Base-by-base conservation (phyloP, 2,113 vertebrate species). In the Microtus montanus region DNA sequence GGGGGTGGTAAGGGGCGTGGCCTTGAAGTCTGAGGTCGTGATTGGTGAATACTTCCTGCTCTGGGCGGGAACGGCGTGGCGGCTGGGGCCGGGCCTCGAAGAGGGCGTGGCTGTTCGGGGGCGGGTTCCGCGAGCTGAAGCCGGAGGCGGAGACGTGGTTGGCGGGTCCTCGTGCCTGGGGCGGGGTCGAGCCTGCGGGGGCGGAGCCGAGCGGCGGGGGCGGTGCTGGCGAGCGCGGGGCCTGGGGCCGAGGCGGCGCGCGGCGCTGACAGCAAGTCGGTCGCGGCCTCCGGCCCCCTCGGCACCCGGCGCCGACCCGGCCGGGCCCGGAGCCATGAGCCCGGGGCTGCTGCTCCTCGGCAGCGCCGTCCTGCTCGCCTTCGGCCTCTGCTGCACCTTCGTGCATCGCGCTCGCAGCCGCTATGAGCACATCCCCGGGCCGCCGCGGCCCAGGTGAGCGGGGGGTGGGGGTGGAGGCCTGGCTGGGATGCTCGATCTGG, bases 361-460 rank as follows among this genome's bases (percentile, higher is more conserved):
- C 84, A 90, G 83, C 7, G 87, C 97, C 30, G 24, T 20, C 26
- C 83, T 98, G 6, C 92, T 98, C 87, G 96, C 91, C 41, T 91
- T 98, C 35, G 75, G 95, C 6, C 95, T 98, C 61, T 98, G 97
- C 95, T 98, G 98, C 97, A 97, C 98, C 97, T 99, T 98, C 92
- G 92, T 99, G 90, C 86, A 75, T 4, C 97, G 97, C 93, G 71
- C 98, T 92, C 99, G 99, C 92, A 89, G 96, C 85, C 98, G 98
- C 89, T 99, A 98, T 93, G 99, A 99, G 94, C 96, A 98, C 97
- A 99, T 99, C 97, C 99, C 99, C 79, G 97, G 98, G 92, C 92
- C 98, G 58, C 99, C 98, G 75, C 97, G 99, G 96, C 97, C 96
- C 96, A 99, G 99, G 98, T 99, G 95, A 97, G 98, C 74, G 41